Percentiles rank a stretch among this genome's conserved stretches.
Conservation (phyloP, 2,888 invertebrate species). For the Lingula anatina region DNA sequence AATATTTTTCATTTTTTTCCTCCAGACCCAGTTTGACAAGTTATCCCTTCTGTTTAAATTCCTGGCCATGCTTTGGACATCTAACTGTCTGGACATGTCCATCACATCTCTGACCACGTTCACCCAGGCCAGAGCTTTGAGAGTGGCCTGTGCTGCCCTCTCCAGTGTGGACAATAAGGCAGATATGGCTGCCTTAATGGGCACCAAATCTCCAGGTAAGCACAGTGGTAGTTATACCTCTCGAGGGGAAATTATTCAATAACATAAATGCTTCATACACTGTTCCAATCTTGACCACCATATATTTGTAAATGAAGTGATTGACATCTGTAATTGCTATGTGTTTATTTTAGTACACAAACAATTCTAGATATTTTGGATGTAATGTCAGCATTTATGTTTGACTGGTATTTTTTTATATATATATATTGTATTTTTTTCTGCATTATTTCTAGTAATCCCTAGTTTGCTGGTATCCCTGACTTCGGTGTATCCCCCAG, state of each 20-base stretch:
- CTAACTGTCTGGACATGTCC: conserved; percentile 7
- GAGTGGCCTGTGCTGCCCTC: conserved; percentile 18
- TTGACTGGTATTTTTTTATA: background rate
- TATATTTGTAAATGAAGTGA: too few relatives aligned
- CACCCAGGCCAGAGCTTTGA: conserved; percentile 23
- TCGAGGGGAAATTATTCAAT: too few relatives aligned
- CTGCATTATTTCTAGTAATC: conserved; percentile 44
- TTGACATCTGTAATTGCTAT: too few relatives aligned
- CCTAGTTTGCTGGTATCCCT: conserved; percentile 60
- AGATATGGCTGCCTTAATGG: conserved; percentile 2
- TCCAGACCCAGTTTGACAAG: conserved; percentile 16
- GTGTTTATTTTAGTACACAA: too few relatives aligned
- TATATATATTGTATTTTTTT: background rate
- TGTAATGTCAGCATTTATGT: too few relatives aligned
- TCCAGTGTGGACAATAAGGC: conserved; percentile 4
- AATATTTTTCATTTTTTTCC: background rate
- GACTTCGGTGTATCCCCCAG: conserved; percentile 56
- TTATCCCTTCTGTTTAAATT: conserved; percentile 16
- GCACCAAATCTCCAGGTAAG: conserved; percentile 14
- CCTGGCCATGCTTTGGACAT: conserved; percentile 31
- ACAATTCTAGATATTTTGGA: too few relatives aligned
- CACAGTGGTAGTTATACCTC: too few relatives aligned
- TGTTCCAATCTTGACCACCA: too few relatives aligned
- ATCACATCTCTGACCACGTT: conserved; percentile 12
- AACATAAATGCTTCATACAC: too few relatives aligned